A percentile compares a stretch with the other conserved stretches of the same genome.
Evolutionary conservation across 2,888 invertebrate genomes (phyloP).

Genomic region (Timandra comae): DNA sequence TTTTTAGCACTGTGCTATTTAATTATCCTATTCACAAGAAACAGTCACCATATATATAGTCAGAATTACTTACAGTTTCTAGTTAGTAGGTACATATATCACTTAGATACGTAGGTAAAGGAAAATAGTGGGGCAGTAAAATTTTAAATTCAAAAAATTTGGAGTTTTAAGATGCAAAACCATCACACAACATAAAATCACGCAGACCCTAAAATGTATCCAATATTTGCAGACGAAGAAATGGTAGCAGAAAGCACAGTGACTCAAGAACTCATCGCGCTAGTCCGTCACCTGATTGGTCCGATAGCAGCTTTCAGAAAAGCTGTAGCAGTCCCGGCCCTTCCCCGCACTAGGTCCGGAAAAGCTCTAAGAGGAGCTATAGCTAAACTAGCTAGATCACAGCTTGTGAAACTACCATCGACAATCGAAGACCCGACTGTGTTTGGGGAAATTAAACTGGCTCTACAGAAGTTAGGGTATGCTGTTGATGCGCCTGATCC

Average conservation of each 20-base stretch:
- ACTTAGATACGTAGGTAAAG: no score
- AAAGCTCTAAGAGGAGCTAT: conserved; percentile 85
- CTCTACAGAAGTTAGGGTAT: conserved; percentile 85
- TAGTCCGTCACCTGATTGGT: conserved; percentile 79
- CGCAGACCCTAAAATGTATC: no score
- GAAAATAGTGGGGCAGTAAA: no score
- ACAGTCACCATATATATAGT: no score
- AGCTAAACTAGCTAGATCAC: conserved; percentile 88
- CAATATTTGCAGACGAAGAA: conserved; percentile 52
- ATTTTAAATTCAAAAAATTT: no score
- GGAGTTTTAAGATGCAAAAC: no score
- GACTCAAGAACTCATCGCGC: conserved; percentile 58
- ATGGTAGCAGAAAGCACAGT: conserved; percentile 62
- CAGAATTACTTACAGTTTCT: no score
- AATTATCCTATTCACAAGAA: no score
- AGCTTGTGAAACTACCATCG: conserved; percentile 86
- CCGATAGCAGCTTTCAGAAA: conserved; percentile 93
- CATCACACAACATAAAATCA: no score
- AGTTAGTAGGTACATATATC: no score
- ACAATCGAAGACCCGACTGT: conserved; percentile 93
- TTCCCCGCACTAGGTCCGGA: conserved; percentile 91
- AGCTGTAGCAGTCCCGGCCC: conserved; percentile 84
- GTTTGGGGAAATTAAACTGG: conserved; percentile 85
- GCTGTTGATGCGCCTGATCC: conserved; percentile 84
- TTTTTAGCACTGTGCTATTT: no score